Percentiles rank a stretch among this genome's conserved stretches.
phyloP scores from a whole-genome alignment of 2,797 vertebrate species.

The Coregonus sp. region DNA sequence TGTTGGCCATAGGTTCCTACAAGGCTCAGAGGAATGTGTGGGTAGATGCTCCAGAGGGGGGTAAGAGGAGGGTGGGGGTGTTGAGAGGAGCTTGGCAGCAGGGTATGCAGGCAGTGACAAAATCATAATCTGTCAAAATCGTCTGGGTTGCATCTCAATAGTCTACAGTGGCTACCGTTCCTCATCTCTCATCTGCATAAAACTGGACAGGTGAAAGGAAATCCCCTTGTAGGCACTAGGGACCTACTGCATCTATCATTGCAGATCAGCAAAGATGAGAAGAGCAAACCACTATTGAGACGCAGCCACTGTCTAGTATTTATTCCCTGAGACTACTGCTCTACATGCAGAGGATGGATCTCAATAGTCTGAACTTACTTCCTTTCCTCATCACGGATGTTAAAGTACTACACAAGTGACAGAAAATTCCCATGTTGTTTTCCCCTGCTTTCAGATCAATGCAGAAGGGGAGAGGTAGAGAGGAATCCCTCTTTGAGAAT shows the following conservation, averaged over 20 bases:
- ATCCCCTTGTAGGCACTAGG: background rate
- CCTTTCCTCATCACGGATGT: background rate
- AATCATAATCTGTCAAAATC: constrained; percentile 3
- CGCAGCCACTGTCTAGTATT: background rate
- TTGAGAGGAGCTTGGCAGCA: background rate
- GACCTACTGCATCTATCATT: background rate
- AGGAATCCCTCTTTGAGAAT: background rate
- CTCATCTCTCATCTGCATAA: background rate
- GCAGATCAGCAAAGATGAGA: background rate
- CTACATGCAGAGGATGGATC: background rate
- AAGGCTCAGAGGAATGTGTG: constrained; percentile 8
- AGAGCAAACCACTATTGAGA: background rate
- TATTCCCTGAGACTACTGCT: background rate
- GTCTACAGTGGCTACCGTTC: no score
- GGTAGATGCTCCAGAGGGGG: background rate
- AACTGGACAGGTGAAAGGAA: background rate
- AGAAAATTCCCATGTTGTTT: background rate
- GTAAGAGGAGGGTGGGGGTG: background rate
- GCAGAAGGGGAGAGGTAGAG: background rate
- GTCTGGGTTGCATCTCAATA: background rate
- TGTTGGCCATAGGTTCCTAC: constrained; percentile 28
- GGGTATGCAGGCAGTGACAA: constrained; percentile 1
- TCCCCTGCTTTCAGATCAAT: background rate
- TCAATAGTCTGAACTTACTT: background rate
- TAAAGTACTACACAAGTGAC: background rate